Base-by-base conservation (phyloP, 2,113 vertebrate species). In the Euleptes europaea region DNA sequence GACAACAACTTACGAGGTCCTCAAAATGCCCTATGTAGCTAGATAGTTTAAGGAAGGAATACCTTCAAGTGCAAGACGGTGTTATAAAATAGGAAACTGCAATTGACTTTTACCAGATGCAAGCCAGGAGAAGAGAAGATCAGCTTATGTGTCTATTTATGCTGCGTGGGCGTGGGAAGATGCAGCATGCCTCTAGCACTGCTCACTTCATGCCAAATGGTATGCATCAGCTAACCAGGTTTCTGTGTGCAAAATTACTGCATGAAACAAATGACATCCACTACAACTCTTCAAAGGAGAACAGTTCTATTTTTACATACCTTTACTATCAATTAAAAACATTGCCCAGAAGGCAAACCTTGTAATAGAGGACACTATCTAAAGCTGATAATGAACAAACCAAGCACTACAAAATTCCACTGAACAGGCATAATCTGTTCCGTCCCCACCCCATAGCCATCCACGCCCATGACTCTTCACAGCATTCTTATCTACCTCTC, bases 121-220 rank as follows among this genome's bases (percentile, higher is more conserved):
- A 31, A 73, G 51, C 8, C 40, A 60, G 12, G 28, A 73, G 38
- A 23, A 12, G 40, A 67, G 28, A 3, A 26, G 31, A 54, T 35
- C 21, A 47, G 38, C 54, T 44, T 35, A 60, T 63, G 44, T 47
- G 7, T 2, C 21, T 65, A 47, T 31, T 38, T 85, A 40, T 7
- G 11, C 23, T 72, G 65, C 6, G 11, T 73, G 15, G 54, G 69
- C 38, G 26, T 44, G 69, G 33, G 67, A 73, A 44, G 44, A 66
- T 23, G 21, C 26, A 49, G 71, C 67, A 12, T 6, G 89, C 90
- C 69, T 89, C 57, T 78, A 75, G 47, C 86, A 76, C 84, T 76
- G 71, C 89, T 92, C 83, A 82, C 17, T 86, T 94, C 79, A 90
- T 10, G 85, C 84, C 89, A 93, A 92, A 57, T 80, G 79, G 69